These are phyloP conservation scores for Mastomys natalensis DNA, from an alignment of 2,113 vertebrate genomes.

Conservation along the genomic window DNA sequence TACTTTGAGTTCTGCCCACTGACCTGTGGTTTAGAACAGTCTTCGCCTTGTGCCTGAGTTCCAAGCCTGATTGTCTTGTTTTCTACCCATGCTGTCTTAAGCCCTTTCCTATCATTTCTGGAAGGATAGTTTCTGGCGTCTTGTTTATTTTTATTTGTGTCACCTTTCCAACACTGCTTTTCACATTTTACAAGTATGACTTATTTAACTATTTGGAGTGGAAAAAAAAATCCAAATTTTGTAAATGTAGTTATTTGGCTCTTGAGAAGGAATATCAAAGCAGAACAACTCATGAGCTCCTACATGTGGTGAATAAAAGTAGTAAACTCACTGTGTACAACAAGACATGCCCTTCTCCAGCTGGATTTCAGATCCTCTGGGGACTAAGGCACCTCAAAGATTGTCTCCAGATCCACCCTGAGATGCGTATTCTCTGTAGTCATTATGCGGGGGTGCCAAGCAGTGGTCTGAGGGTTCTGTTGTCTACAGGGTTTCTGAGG, in stretches of 20 bases:
- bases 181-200: background rate
- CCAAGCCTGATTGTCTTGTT: background rate
- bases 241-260: background rate
- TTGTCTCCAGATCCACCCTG: background rate
- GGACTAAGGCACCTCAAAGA: conserved; percentile 11
- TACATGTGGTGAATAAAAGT: background rate
- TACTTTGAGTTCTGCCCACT: conserved; percentile 39
- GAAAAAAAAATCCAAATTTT: background rate
- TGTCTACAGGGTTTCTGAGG: background rate
- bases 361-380: background rate
- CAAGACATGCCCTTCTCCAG: conserved; percentile 16
- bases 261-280: background rate
- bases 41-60: background rate
- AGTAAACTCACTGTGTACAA: background rate
- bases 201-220: background rate
- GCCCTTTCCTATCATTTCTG: background rate
- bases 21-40: background rate
- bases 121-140: background rate
- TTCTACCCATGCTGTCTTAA: background rate
- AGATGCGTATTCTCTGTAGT: background rate
- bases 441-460: background rate
- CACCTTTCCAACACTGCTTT: conserved; percentile 8
- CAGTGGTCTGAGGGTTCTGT: background rate
- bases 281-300: background rate
- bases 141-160: background rate